Percentiles rank a stretch among this genome's conserved stretches.
phyloP scores from a whole-genome alignment of 2,888 invertebrate genomes.

The Xestia xanthographa region DNA sequence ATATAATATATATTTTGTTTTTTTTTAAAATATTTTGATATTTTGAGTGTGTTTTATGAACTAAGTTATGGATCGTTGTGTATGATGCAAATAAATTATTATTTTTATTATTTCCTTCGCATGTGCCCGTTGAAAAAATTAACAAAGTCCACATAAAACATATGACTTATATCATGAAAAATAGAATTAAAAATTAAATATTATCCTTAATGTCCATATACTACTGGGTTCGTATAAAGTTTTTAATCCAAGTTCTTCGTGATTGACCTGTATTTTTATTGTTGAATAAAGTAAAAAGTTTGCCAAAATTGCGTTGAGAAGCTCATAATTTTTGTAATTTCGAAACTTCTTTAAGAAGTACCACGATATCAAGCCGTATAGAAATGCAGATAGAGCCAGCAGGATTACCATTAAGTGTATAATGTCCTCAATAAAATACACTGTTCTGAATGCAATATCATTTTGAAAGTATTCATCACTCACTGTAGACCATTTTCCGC shows the following conservation, averaged over 20 bases:
- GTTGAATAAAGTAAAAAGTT: conserved; percentile 17
- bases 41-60: too few relatives aligned
- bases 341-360: conserved; percentile 6
- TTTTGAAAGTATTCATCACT: too few relatives aligned
- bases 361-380: conserved; percentile 26
- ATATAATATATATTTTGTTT: too few relatives aligned
- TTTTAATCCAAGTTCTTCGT: conserved; percentile 1
- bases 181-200: conserved; percentile 8
- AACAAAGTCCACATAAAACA: conserved; percentile 25
- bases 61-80: too few relatives aligned
- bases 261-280: conserved; percentile 4
- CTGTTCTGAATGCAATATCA: not conserved
- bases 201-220: conserved; percentile 3
- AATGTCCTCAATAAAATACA: conserved; percentile 15
- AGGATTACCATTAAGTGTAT: conserved; percentile 4
- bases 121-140: conserved; percentile 29
- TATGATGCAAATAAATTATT: too few relatives aligned
- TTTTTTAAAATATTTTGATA: too few relatives aligned
- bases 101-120: too few relatives aligned
- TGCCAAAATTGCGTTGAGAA: conserved; percentile 16
- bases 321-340: not conserved
- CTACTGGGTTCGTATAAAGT: not conserved
- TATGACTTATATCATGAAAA: conserved; percentile 10
- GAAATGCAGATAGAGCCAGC: conserved; percentile 9
- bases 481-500: not conserved